Evolutionary conservation across 2,797 vertebrate species (phyloP).

Genomic region (Pitangus sulphuratus): DNA sequence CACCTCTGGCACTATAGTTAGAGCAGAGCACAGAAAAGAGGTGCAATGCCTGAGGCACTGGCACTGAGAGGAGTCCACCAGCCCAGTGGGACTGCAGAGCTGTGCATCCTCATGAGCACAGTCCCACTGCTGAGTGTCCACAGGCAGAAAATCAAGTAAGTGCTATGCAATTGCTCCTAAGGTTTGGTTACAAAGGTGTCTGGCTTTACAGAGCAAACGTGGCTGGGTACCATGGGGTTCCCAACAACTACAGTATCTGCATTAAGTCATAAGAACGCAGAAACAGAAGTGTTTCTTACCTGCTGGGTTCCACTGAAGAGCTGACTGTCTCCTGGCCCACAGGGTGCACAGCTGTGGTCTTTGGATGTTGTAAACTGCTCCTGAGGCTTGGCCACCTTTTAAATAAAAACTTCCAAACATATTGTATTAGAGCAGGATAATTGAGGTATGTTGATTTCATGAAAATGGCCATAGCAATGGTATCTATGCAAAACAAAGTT

Average conservation of each 20-base stretch:
- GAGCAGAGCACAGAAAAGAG: neutral
- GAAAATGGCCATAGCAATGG: neutral
- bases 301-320: neutral
- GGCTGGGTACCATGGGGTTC: rapidly evolving
- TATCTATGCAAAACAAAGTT: neutral
- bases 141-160: neutral
- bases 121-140: rapidly evolving
- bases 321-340: neutral
- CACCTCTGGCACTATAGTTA: neutral
- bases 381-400: neutral
- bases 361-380: neutral
- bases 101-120: rapidly evolving
- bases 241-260: neutral
- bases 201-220: neutral
- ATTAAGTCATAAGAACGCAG: rapidly evolving
- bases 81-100: rapidly evolving
- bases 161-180: neutral
- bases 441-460: rapidly evolving
- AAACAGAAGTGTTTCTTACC: neutral
- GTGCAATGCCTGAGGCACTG: rapidly evolving
- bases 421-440: neutral
- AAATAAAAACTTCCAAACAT: neutral
- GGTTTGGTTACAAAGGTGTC: neutral
- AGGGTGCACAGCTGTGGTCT: neutral
- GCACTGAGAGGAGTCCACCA: rapidly evolving